Evolutionary conservation across 2,113 vertebrate species (phyloP).

Genomic region (Amphiprion ocellaris): DNA sequence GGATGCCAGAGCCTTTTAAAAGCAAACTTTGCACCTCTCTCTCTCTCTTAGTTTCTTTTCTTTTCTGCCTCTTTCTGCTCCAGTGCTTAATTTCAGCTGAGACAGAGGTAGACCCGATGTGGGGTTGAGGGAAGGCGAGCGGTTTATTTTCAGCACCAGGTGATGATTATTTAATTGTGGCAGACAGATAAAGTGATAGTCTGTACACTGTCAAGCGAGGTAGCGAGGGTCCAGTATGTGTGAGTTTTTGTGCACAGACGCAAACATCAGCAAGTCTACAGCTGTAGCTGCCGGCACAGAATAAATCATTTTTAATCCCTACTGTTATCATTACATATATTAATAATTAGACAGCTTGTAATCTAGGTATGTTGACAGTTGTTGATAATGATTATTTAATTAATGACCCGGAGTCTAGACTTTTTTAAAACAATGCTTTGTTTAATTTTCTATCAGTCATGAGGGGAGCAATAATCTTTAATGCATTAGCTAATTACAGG

Average conservation of each 20-base stretch:
- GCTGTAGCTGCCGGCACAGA: neutral
- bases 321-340: constrained; percentile 2
- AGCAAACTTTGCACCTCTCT: neutral
- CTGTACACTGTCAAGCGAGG: constrained; percentile 4
- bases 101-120: constrained; percentile 19
- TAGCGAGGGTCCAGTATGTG: constrained; percentile 8
- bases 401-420: constrained; percentile 1
- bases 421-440: constrained; percentile 20
- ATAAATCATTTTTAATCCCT: constrained; percentile 21
- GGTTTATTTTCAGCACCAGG: constrained; percentile 28
- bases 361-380: constrained; percentile 32
- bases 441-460: constrained; percentile 36
- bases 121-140: constrained; percentile 28
- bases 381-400: constrained; percentile 31
- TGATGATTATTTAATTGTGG: constrained; percentile 53
- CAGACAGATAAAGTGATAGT: constrained; percentile 35
- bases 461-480: constrained; percentile 12
- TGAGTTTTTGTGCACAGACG: constrained; percentile 1
- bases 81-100: constrained; percentile 31
- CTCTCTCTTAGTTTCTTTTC: neutral
- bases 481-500: constrained; percentile 17
- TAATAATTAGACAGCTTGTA: constrained; percentile 37
- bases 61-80: constrained; percentile 10
- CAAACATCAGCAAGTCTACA: neutral
- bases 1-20: neutral